A percentile compares a stretch with the other conserved stretches of the same genome.
Conservation (phyloP, 2,797 vertebrate genomes). For the Hyperoplus immaculatus region DNA sequence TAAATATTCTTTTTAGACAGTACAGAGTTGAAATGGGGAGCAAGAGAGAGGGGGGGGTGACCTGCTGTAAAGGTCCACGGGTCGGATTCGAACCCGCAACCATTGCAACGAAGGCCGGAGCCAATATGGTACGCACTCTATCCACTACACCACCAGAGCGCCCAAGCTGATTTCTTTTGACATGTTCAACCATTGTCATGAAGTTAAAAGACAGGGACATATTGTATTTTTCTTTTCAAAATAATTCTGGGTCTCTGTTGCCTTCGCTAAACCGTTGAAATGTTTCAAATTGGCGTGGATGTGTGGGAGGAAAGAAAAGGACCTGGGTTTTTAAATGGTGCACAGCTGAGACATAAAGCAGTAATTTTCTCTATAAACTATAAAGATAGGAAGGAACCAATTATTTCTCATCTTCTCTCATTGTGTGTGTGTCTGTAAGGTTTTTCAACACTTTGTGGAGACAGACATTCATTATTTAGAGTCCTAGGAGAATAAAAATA, state of each 20-base stretch:
- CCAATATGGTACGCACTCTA: no score
- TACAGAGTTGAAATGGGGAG: no score
- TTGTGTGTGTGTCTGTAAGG: neutral
- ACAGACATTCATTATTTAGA: conserved; percentile 25
- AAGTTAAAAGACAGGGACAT: conserved; percentile 13
- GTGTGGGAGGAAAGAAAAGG: neutral
- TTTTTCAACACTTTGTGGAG: conserved; percentile 10
- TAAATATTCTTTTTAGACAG: neutral
- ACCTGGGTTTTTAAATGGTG: neutral
- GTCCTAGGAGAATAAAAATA: conserved; percentile 3
- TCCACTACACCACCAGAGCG: no score
- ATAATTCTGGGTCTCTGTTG: neutral
- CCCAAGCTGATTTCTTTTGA: conserved; percentile 12
- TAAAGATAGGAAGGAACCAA: neutral
- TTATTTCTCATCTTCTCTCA: conserved; percentile 34
- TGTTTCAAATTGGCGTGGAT: neutral
- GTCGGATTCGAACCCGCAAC: no score
- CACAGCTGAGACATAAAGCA: neutral
- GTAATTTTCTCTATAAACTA: neutral
- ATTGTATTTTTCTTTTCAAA: conserved; percentile 12
- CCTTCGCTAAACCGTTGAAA: neutral
- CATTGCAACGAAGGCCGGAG: no score
- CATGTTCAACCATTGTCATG: conserved; percentile 18
- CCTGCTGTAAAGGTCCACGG: no score
- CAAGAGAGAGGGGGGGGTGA: no score